These are phyloP conservation scores for Thaumatotibia leucotreta DNA, from an alignment of 1,140 invertebrate genomes.

Conservation along the genomic window DNA sequence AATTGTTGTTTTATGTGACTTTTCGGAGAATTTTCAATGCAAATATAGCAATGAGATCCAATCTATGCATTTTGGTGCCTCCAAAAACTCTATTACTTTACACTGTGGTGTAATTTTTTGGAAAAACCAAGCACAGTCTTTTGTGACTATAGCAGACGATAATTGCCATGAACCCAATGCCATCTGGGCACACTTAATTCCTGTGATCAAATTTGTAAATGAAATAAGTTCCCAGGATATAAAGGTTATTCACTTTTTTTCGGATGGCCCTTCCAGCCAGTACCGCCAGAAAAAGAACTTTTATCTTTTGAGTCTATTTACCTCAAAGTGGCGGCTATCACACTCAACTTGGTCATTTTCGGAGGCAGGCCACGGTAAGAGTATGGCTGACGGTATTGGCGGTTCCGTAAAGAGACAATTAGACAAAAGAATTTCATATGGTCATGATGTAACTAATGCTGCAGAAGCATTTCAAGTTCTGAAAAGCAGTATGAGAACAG, in stretches of 20 bases:
- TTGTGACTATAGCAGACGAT: slow-evolving; percentile 21
- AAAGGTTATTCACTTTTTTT: slow-evolving; percentile 18
- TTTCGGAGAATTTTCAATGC: slow-evolving; percentile 25
- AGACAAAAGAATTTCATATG: slow-evolving; percentile 15
- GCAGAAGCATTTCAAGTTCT: slow-evolving; percentile 19
- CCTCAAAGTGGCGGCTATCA: slow-evolving; percentile 9
- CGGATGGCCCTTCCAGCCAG: slow-evolving; percentile 22
- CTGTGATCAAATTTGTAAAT: slow-evolving; percentile 15
- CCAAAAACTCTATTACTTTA: slow-evolving; percentile 22
- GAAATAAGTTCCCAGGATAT: not conserved
- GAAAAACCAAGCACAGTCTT: slow-evolving; percentile 19
- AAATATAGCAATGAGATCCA: slow-evolving; percentile 18
- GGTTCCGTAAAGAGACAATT: slow-evolving; percentile 18
- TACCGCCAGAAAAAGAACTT: slow-evolving; percentile 25
- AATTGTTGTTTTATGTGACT: slow-evolving; percentile 18
- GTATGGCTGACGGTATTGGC: slow-evolving; percentile 21
- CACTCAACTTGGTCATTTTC: slow-evolving; percentile 21
- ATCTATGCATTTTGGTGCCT: slow-evolving; percentile 24
- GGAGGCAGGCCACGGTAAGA: slow-evolving; percentile 18
- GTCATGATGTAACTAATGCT: slow-evolving; percentile 14
- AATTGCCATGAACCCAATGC: slow-evolving; percentile 22
- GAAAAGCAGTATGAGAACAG: not conserved
- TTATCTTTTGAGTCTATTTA: slow-evolving; percentile 18
- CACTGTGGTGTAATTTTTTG: slow-evolving; percentile 20
- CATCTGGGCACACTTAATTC: slow-evolving; percentile 26